phyloP scores from a whole-genome alignment of 1,140 invertebrate species.

The Prorops nasuta region DNA sequence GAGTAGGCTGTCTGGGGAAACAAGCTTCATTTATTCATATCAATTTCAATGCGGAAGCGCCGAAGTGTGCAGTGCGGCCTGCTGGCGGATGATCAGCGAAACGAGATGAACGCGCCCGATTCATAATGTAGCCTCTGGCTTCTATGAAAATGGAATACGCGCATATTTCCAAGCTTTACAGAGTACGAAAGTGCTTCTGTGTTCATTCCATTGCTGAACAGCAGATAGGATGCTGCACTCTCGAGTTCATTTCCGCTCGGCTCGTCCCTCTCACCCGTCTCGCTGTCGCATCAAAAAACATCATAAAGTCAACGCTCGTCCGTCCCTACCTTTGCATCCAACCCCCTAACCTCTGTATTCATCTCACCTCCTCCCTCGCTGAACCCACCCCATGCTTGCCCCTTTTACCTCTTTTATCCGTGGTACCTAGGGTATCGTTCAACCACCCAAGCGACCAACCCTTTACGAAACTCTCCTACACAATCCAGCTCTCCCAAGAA shows the following conservation, averaged over 20 bases:
- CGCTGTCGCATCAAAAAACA: slow-evolving; percentile 37
- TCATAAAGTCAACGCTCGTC: slow-evolving; percentile 29
- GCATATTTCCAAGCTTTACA: slow-evolving; percentile 22
- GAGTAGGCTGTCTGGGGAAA: too few relatives aligned
- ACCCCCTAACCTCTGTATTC: not conserved
- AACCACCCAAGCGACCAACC: too few relatives aligned
- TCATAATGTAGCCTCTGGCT: slow-evolving; percentile 18
- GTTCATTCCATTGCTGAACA: slow-evolving; percentile 32
- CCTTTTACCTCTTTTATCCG: not conserved
- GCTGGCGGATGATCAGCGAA: slow-evolving; percentile 13
- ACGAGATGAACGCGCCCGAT: slow-evolving; percentile 22
- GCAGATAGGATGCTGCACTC: slow-evolving; percentile 31
- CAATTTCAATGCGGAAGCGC: slow-evolving; percentile 7
- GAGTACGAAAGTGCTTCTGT: slow-evolving; percentile 22
- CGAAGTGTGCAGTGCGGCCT: slow-evolving; percentile 4
- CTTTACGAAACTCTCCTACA: too few relatives aligned
- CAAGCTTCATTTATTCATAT: slow-evolving; percentile 8
- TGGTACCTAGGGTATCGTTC: too few relatives aligned
- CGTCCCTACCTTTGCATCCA: not conserved
- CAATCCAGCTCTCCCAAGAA: too few relatives aligned
- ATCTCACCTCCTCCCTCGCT: slow-evolving; percentile 5
- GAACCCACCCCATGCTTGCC: not conserved
- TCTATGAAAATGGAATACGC: slow-evolving; percentile 25
- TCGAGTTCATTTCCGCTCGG: slow-evolving; percentile 33
- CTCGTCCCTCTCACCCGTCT: slow-evolving; percentile 8